These are phyloP conservation scores for Hylyphantes graminicola DNA, from an alignment of 1,140 invertebrate genomes.

Conservation along the genomic window DNA sequence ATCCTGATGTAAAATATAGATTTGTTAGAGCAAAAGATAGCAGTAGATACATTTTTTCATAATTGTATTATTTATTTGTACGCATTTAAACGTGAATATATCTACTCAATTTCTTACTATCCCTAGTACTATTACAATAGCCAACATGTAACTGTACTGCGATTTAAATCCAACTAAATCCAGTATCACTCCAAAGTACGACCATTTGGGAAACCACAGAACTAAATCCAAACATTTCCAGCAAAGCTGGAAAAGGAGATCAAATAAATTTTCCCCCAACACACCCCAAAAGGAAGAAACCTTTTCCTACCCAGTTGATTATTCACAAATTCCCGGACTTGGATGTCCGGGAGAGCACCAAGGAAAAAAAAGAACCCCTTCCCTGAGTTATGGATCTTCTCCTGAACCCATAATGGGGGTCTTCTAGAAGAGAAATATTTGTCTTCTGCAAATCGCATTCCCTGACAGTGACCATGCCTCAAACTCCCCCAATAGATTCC, in stretches of 20 bases:
- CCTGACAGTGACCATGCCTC: slow-evolving; percentile 10
- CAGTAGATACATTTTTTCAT: too few relatives aligned
- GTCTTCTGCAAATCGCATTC: slow-evolving; percentile 53
- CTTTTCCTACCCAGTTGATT: not conserved
- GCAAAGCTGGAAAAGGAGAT: not conserved
- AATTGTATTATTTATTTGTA: too few relatives aligned
- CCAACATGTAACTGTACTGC: too few relatives aligned
- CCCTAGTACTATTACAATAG: too few relatives aligned
- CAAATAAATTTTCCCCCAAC: not conserved
- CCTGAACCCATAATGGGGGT: slow-evolving; percentile 20
- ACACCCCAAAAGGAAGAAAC: too few relatives aligned
- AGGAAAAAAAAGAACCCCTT: not conserved
- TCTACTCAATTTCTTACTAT: too few relatives aligned
- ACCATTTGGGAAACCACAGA: not conserved
- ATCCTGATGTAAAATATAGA: too few relatives aligned
- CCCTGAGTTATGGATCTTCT: slow-evolving; percentile 39
- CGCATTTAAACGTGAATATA: too few relatives aligned
- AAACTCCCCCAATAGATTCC: slow-evolving; percentile 12
- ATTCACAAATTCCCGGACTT: not conserved
- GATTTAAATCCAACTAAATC: too few relatives aligned
- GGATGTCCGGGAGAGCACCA: not conserved
- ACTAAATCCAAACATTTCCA: not conserved
- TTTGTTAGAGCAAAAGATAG: too few relatives aligned
- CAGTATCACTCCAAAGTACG: too few relatives aligned
- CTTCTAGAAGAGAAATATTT: slow-evolving; percentile 45